These are phyloP conservation scores for Ammospiza nelsoni DNA, from an alignment of 2,113 vertebrate genomes.

Conservation along the genomic window DNA sequence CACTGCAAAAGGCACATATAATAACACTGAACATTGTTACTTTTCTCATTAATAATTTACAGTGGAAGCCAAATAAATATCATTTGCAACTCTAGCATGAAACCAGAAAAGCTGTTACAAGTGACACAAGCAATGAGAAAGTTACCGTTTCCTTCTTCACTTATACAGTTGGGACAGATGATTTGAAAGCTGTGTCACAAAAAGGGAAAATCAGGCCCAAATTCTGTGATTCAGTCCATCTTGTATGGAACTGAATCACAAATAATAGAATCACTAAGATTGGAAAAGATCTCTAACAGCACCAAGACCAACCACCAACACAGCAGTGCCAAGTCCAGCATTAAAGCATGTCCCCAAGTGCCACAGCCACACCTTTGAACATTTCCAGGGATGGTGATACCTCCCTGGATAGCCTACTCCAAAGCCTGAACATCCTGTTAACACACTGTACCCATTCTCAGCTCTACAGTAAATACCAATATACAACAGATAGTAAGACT, in stretches of 20 bases:
- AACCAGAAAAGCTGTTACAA: not conserved
- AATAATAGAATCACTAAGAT: not conserved
- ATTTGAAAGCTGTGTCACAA: not conserved
- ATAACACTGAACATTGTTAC: not conserved
- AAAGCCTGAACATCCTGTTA: not conserved
- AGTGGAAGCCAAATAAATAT: not conserved
- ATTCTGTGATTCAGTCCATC: not conserved
- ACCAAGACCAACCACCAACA: not conserved
- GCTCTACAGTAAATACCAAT: not conserved
- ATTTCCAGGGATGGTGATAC: not conserved
- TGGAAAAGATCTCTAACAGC: not conserved
- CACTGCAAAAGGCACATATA: not conserved
- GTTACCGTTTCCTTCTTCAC: not conserved
- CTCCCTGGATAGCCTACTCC: not conserved
- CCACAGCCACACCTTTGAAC: not conserved
- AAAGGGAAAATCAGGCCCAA: not conserved
- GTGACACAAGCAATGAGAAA: not conserved
- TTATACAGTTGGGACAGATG: not conserved
- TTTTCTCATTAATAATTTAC: not conserved
- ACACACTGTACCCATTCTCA: not conserved
- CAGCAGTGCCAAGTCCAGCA: not conserved
- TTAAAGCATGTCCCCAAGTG: not conserved
- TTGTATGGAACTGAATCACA: not conserved
- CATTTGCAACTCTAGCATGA: not conserved
- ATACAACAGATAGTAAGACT: not conserved